Evolutionary conservation across 2,797 vertebrate species (phyloP), one percentile per base, ranked within the genome.

Genomic region (Poecile montanus): DNA sequence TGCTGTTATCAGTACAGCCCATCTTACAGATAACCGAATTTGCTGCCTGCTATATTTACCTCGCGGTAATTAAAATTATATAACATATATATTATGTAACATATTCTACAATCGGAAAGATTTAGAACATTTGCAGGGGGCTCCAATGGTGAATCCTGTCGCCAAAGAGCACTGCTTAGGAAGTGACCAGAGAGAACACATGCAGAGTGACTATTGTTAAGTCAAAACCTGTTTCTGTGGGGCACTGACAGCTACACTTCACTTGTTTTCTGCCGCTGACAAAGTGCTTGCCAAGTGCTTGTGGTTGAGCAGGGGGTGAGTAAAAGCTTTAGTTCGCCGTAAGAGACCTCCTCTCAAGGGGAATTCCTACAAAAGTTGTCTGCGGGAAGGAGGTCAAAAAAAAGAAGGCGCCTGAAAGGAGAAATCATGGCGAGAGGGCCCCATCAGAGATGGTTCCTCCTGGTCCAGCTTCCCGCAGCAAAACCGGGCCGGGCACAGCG

Each of bases 1-100:
- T 4, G 34, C 75, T 73, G 50, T 67, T 95, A 88, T 85, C 94
- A 45, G 89, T 7, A 34, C 60, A 53, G 91, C 74, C 77, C 77
- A 85, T 85, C 88, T 81, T 11, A 87, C 44, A 84, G 93, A 94
- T 63, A 94, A 76, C 94, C 34, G 47, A 83, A 71, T 67, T 89
- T 61, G n/a, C 91, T 85, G 93, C 60, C 71, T 85, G 76, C 93
- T 91, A 25, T 57, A 90, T 89, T 94, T 90, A 86, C 90, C 68
- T 82, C 42, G 2, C 7, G 1, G 85, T 73, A 85, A 95, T 95
- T 88, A 95, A 90, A 91, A 93, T 95, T 95, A 93, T 89, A 74
- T 94, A 95, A 95, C 86, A n/a, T 26, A 54, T 10, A 9, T 15
- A 57, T 96, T 95, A 93, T 66, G 70, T 71, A 96, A 95, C 79